Evolutionary conservation across 2,888 invertebrate species (phyloP).

Genomic region (Cephus rjabovi): DNA sequence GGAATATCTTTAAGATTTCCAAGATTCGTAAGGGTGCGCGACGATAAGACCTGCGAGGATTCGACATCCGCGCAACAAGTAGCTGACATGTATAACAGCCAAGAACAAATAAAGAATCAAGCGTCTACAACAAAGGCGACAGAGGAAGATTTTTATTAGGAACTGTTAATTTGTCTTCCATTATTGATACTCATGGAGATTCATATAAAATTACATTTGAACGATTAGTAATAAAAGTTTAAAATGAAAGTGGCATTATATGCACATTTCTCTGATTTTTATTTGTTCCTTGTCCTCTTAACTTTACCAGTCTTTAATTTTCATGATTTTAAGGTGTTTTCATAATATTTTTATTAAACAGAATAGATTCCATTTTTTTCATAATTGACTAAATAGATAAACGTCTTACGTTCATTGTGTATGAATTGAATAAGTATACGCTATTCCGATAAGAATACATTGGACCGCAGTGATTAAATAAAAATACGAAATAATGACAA

Average conservation of each 20-base stretch:
- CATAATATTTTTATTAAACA: background rate
- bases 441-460: background rate
- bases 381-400: background rate
- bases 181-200: background rate
- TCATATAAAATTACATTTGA: background rate
- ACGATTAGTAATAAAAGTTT: background rate
- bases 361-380: background rate
- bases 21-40: conserved; percentile 88
- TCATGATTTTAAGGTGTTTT: background rate
- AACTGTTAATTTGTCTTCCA: background rate
- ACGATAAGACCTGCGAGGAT: conserved; percentile 93
- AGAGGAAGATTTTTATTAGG: conserved; percentile 75
- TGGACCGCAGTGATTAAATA: background rate
- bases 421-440: background rate
- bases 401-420: background rate
- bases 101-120: conserved; percentile 89
- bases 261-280: background rate
- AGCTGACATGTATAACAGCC: conserved; percentile 89
- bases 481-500: background rate
- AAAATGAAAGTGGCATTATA: background rate
- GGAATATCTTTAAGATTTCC: conserved; percentile 97
- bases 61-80: conserved; percentile 92
- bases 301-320: background rate
- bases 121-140: conserved; percentile 52
- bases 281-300: background rate